Evolutionary conservation across 2,797 vertebrate genomes (phyloP).

Genomic region (Fistularia tabacaria): DNA sequence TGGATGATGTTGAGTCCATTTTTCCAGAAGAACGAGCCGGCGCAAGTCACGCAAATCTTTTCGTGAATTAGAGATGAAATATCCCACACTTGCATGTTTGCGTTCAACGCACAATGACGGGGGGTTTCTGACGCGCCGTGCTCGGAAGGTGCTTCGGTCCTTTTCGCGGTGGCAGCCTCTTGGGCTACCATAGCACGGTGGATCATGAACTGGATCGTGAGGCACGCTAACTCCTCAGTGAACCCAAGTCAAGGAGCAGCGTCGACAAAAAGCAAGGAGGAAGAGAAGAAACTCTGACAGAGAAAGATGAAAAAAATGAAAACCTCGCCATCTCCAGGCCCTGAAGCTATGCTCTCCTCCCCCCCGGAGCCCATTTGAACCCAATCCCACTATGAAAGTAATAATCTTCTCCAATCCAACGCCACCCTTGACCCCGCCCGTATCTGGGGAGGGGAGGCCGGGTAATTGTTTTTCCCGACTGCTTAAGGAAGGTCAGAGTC

Average conservation of each 20-base stretch:
- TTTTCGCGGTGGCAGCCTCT: too few species aligned
- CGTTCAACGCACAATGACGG: too few species aligned
- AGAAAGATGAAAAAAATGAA: slow-evolving; percentile 11
- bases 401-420: slow-evolving; percentile 55
- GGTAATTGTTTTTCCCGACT: slow-evolving; percentile 60
- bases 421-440: slow-evolving; percentile 47
- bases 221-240: too few species aligned
- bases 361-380: slow-evolving; percentile 38
- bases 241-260: background rate
- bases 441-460: slow-evolving; percentile 43
- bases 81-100: too few species aligned
- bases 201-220: too few species aligned
- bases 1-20: too few species aligned
- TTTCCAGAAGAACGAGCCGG: too few species aligned
- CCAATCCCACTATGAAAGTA: slow-evolving; percentile 50
- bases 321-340: slow-evolving; percentile 20
- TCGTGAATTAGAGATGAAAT: too few species aligned
- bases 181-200: too few species aligned
- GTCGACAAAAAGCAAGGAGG: slow-evolving; percentile 8
- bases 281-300: slow-evolving; percentile 16
- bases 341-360: slow-evolving; percentile 8
- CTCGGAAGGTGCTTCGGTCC: too few species aligned
- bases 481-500: slow-evolving; percentile 44
- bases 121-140: too few species aligned
- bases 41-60: too few species aligned